Evolutionary conservation across 1,140 invertebrate genomes (phyloP), one percentile per base, ranked within the genome.

Genomic region (Rhopalosiphum padi): DNA sequence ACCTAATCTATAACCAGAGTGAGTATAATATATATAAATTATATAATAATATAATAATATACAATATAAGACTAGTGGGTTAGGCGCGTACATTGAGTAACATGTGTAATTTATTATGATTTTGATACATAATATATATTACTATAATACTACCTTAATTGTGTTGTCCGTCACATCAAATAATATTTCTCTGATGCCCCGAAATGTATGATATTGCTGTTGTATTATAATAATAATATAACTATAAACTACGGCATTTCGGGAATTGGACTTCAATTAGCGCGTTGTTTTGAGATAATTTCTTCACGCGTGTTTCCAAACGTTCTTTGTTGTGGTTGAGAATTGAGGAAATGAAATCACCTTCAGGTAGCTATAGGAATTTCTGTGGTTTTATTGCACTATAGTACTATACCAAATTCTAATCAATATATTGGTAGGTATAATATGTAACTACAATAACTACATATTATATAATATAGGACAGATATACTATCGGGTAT

Each of bases 341-440:
- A 43, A 11, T 23, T 43, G 22, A 85, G 35, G 83, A 85, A 85
- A 85, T 85, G 25, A 41, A 41, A 85, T 41, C 83, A 35, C 60
- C 60, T 77, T n/a, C 60, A 77, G 60, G 60, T 77, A 77, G 60
- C 60, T n/a, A n/a, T n/a, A 18, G 60, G 83, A 85, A 85, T 85
- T 85, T 85, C 11, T 85, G 83, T 41, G 83, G 83, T 85, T 41
- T 41, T 41, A 77, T 85, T 41, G 37, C 7, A 25, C 22, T 77
- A 77, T 6, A 77, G 37, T 7, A 25, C 22, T 77, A 77, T 6
- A 77, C n/a, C 30, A 77, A 77, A 21, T 77, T 41, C 41, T 85
- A 85, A 85, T 43, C 82, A 83, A 83, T 83, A 83, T 83, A n/a
- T 68, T 1, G 60, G 15, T 68, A 68, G 30, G 15, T n/a, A 68